Base-by-base conservation (phyloP, 1,140 invertebrate species). In the Heliothis subflexa region DNA sequence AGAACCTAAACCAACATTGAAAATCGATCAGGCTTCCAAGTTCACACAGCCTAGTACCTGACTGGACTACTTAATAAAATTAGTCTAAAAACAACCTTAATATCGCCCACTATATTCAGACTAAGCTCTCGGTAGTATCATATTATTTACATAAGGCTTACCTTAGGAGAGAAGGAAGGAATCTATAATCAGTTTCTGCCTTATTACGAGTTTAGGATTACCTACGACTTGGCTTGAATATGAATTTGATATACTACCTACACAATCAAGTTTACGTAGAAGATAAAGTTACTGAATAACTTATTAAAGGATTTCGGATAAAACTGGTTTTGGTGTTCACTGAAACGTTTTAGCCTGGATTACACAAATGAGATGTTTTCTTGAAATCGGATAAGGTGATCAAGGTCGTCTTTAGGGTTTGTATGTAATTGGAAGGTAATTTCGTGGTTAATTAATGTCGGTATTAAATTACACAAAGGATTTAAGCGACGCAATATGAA, bases 141-240 rank as follows among this genome's bases (percentile, higher is more conserved):
- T 80, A 70, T 59, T 81, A 87, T 89, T 88, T 86, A 81, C 86
- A 86, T 90, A 85, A 85, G 83, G 82, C 82, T 88, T 83, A 86
- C 84, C 81, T 84, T 82, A 45, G n/a, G 33, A 71, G 79, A 61
- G 61, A 71, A 79, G 78, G 59, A 74, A 70, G 45, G 84, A 87
- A 88, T 87, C 78, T 77, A 57, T 85, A 87, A 89, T 88, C 72
- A 85, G 81, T 85, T 85, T 70, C 61, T 68, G 64, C 12, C 64
- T 45, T 68, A 50, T 50, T 68, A 49, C 64, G 68, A 21, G 61
- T 80, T 54, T 78, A 64, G 57, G 68, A 68, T 78, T 59, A 78
- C 78, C 61, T 64, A 74, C 61, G 71, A 33, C 66, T 59, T 79
- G 50, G 33, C 78, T 74, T 50, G 33, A 68, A 68, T 68, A 68